Evolutionary conservation across 2,797 vertebrate species (phyloP).

Genomic region (Periophthalmus magnuspinnatus): DNA sequence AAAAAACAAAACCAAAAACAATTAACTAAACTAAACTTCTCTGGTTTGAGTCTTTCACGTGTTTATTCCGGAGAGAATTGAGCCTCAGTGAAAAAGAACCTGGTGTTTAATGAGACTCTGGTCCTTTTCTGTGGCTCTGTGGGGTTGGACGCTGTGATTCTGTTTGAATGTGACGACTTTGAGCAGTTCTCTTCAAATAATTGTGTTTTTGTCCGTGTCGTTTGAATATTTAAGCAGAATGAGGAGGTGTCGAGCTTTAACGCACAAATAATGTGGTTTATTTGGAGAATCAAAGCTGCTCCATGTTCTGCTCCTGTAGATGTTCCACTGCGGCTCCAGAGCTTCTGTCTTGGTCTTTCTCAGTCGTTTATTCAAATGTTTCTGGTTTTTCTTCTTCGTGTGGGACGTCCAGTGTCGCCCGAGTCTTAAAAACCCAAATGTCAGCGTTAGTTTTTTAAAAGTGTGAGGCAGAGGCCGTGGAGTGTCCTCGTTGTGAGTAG

Average conservation of each 20-base stretch:
- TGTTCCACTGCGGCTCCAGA: no score
- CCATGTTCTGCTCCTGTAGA: no score
- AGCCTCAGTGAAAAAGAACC: background rate
- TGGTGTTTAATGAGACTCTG: no score
- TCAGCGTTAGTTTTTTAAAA: background rate
- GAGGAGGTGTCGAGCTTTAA: no score
- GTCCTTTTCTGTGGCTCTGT: background rate
- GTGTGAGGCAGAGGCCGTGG: slow-evolving; percentile 6
- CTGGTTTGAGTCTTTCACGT: background rate
- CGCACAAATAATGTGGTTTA: no score
- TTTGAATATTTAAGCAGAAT: background rate
- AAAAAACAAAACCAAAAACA: no score
- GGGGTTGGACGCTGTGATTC: background rate
- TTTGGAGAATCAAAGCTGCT: no score
- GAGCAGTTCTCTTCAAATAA: background rate
- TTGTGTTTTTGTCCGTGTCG: background rate
- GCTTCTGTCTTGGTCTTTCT: background rate
- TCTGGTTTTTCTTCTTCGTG: no score
- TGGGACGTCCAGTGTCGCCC: slow-evolving; percentile 13
- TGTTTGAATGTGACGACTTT: background rate
- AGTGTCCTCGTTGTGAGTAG: slow-evolving; percentile 25
- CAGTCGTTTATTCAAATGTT: background rate
- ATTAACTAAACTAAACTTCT: no score
- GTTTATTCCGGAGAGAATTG: background rate
- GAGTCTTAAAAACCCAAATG: slow-evolving; percentile 6